Percentiles rank a stretch among this genome's conserved stretches.
Conservation (phyloP, 1,140 invertebrate species). For the Neotoxoptera formosana region DNA sequence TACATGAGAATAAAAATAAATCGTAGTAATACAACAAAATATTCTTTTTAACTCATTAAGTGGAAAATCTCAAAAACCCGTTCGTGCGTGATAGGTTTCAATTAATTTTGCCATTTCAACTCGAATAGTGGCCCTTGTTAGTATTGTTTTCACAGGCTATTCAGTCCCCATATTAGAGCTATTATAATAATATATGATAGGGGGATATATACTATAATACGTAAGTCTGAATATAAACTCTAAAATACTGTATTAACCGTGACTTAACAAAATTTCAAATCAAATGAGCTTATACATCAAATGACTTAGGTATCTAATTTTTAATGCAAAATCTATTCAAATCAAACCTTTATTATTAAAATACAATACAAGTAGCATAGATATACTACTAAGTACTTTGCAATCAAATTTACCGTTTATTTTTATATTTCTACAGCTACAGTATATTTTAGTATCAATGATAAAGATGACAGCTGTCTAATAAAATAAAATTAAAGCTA, state of each 20-base stretch:
- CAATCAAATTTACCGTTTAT: too few species aligned
- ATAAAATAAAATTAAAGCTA: too few species aligned
- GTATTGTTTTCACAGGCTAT: background rate
- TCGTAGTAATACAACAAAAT: background rate
- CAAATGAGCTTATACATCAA: background rate
- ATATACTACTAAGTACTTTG: too few species aligned
- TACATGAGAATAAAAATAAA: background rate
- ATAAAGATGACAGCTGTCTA: too few species aligned
- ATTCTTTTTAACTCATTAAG: slow-evolving; percentile 9
- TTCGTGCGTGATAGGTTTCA: background rate
- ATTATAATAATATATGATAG: slow-evolving; percentile 14
- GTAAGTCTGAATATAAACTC: background rate
- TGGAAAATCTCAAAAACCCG: background rate
- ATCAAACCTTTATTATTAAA: background rate
- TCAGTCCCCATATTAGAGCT: background rate
- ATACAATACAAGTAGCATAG: background rate
- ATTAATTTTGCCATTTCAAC: background rate
- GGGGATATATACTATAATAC: background rate
- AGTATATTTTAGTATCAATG: too few species aligned
- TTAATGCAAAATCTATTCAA: background rate
- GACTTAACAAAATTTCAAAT: background rate
- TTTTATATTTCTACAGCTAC: too few species aligned
- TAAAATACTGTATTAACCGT: background rate
- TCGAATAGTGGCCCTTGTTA: background rate
- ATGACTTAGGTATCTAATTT: background rate